Conservation (phyloP, 2,113 vertebrate species). For the Pterocles gutturalis region DNA sequence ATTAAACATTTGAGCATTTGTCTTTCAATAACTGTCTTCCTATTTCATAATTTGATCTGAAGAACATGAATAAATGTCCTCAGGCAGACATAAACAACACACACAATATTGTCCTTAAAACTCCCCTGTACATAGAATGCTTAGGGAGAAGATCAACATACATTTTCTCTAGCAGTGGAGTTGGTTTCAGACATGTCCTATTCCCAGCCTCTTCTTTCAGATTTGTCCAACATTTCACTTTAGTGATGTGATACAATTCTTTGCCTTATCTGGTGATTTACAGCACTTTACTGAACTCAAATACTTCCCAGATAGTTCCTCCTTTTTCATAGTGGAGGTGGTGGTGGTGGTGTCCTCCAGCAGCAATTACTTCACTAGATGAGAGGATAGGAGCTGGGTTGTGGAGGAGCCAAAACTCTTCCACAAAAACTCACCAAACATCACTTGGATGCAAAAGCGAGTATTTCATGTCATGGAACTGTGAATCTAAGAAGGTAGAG, state of each 20-base stretch:
- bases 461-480: neutral
- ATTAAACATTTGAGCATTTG: neutral
- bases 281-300: neutral
- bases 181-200: neutral
- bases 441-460: neutral
- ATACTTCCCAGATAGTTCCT: neutral
- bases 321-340: neutral
- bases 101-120: neutral
- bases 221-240: neutral
- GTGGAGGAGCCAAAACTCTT: neutral
- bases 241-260: neutral
- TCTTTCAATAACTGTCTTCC: neutral
- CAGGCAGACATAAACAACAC: neutral
- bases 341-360: neutral
- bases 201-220: neutral
- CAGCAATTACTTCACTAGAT: neutral
- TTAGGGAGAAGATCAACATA: neutral
- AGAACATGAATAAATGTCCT: neutral
- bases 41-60: neutral
- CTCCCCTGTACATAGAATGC: rapidly evolving
- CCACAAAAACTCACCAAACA: neutral
- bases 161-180: neutral
- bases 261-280: neutral
- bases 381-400: neutral
- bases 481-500: neutral